These are phyloP conservation scores for Cryptotermes secundus DNA, from an alignment of 1,140 invertebrate species.

Conservation along the genomic window DNA sequence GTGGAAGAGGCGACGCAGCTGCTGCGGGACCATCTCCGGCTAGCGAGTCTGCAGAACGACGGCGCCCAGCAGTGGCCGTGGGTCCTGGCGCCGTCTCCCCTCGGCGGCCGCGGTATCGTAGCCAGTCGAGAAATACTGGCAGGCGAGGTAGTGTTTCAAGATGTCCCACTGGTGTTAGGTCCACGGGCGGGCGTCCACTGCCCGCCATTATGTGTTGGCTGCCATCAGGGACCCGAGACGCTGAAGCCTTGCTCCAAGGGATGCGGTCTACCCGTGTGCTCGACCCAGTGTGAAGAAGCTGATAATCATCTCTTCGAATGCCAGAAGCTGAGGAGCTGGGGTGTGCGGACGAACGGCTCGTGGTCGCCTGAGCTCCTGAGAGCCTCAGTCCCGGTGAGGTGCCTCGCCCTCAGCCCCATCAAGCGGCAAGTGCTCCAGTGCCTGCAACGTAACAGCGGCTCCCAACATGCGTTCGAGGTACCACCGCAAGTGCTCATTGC, in stretches of 20 bases:
- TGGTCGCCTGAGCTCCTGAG: constrained; percentile 53
- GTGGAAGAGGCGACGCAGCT: constrained; percentile 34
- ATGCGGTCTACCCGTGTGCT: constrained; percentile 62
- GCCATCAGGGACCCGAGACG: constrained; percentile 43
- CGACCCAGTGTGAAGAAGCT: constrained; percentile 55
- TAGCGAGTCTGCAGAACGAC: constrained; percentile 30
- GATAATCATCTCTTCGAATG: constrained; percentile 59
- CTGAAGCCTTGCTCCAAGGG: constrained; percentile 54
- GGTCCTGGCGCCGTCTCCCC: constrained; percentile 52
- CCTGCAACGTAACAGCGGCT: constrained; percentile 57
- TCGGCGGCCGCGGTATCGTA: constrained; percentile 66
- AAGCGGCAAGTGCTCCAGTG: constrained; percentile 55
- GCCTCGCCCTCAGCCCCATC: constrained; percentile 54
- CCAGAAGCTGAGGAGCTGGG: constrained; percentile 33
- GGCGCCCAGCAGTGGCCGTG: constrained; percentile 37
- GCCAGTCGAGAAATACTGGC: constrained; percentile 59
- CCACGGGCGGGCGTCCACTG: constrained; percentile 51
- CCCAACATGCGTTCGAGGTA: constrained; percentile 56
- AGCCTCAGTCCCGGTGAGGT: constrained; percentile 60
- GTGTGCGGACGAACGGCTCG: constrained; percentile 47
- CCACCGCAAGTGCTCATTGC: too few relatives aligned
- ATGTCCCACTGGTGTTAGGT: constrained; percentile 64
- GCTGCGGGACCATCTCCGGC: constrained; percentile 40
- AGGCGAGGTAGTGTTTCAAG: constrained; percentile 67
- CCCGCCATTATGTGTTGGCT: constrained; percentile 56